Evolutionary conservation across 2,797 vertebrate genomes (phyloP).

Genomic region (Bradypus variegatus): DNA sequence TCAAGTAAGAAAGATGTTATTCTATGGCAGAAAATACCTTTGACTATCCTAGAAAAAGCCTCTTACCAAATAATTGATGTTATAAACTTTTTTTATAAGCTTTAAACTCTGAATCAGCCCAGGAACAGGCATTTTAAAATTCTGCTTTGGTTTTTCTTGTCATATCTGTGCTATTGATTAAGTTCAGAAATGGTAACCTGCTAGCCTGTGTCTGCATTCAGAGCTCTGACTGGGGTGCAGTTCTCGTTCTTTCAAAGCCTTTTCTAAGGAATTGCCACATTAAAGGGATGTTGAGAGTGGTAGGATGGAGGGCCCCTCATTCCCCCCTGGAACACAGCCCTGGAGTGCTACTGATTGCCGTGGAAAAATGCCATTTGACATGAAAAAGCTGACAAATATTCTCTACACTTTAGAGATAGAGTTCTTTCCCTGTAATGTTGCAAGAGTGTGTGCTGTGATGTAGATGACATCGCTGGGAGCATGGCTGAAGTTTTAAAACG

Average conservation of each 20-base stretch:
- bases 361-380: neutral
- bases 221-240: neutral
- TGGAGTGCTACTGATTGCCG: neutral
- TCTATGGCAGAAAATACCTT: neutral
- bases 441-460: neutral
- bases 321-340: neutral
- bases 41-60: neutral
- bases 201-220: neutral
- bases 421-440: neutral
- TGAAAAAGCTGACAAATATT: neutral
- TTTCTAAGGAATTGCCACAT: neutral
- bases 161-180: neutral
- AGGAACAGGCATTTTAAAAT: neutral
- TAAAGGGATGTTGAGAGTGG: neutral
- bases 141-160: neutral
- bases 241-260: neutral
- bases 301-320: neutral
- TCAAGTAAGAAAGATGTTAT: slow-evolving; percentile 1
- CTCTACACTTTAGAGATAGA: neutral
- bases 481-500: neutral
- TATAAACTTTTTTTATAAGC: neutral
- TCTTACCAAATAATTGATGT: neutral
- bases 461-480: neutral
- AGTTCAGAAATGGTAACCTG: neutral
- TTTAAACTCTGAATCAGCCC: slow-evolving; percentile 4